Base-by-base conservation (phyloP, 2,113 vertebrate species). In the Cryptotis parvus region DNA sequence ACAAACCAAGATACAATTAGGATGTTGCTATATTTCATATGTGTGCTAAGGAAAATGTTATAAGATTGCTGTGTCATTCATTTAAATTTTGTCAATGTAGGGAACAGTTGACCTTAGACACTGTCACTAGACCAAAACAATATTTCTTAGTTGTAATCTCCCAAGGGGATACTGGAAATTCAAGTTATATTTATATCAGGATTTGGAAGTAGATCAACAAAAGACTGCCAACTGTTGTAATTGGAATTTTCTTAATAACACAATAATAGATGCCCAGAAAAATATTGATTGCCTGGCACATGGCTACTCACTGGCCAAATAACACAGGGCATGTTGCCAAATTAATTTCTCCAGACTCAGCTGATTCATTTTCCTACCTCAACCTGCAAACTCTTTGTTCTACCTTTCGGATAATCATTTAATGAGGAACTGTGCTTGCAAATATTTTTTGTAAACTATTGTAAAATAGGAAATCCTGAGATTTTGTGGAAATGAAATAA, bases 241-340 rank as follows among this genome's bases (percentile, higher is more conserved):
- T 88, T 93, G 86, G 41, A 92, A 78, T 84, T 93, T 94, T 93
- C 84, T 79, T 95, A 95, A 94, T 91, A 92, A 93, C 45, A 76
- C 55, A 72, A 84, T 93, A 93, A 95, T 93, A 93, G 88, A 88
- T 89, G 68, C 29, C 39, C 61, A 85, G 83, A 92, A 95, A 77
- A 90, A 80, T 86, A 82, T 52, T 90, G 90, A 80, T 58, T 92
- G 72, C 79, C 63, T 95, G 85, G 91, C 73, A 84, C 55, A 86
- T 6, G 16, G 68, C 4, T 39, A 26, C 49, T 89, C 29, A 39
- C 37, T 63, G 49, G 66, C 75, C 83, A 87, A 92, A 83, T 84
- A 84, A 93, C 72, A 65, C 39, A 69, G 61, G 70, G 43, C 39
- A 65, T 70, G 29, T 66, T 76, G 89, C 86, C 94, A 96, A 81